phyloP scores from a whole-genome alignment of 2,888 invertebrate genomes.

The Scaptomyza parva region DNA sequence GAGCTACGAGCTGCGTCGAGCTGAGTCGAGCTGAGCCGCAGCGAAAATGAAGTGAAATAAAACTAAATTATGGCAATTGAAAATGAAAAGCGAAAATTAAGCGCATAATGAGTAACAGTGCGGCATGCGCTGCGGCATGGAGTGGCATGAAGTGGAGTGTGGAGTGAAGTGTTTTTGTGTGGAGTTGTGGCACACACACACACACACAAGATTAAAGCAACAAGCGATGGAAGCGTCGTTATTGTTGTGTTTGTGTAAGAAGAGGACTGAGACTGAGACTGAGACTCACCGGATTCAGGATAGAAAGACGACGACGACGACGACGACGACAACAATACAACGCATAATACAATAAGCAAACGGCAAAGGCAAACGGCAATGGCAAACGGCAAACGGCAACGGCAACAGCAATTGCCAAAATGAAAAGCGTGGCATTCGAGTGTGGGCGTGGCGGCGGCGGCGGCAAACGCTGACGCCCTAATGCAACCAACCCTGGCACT shows the following conservation, averaged over 20 bases:
- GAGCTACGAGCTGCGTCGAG: no score
- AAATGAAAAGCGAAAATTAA: conserved; percentile 82
- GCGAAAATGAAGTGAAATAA: conserved; percentile 77
- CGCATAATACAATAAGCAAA: conserved; percentile 67
- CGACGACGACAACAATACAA: conserved; percentile 62
- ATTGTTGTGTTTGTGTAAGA: conserved; percentile 23
- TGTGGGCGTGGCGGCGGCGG: conserved; percentile 45
- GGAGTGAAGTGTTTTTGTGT: not conserved
- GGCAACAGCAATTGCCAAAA: conserved; percentile 44
- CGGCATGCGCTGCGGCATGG: not conserved
- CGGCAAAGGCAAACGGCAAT: conserved; percentile 38
- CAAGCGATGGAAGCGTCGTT: conserved; percentile 39
- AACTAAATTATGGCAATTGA: conserved; percentile 82
- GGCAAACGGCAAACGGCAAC: conserved; percentile 35
- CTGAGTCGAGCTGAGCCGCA: no score
- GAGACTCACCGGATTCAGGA: conserved; percentile 20
- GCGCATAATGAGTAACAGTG: conserved; percentile 70
- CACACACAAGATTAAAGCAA: conserved; percentile 69
- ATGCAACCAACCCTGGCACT: conserved; percentile 39
- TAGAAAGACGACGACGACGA: no score
- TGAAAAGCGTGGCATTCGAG: conserved; percentile 2
- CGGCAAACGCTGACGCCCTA: conserved; percentile 16
- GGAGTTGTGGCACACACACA: conserved; percentile 8
- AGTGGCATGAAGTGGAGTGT: not conserved
- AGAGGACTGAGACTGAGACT: no score